Conservation (phyloP, 1,140 invertebrate species). For the Listronotus bonariensis region DNA sequence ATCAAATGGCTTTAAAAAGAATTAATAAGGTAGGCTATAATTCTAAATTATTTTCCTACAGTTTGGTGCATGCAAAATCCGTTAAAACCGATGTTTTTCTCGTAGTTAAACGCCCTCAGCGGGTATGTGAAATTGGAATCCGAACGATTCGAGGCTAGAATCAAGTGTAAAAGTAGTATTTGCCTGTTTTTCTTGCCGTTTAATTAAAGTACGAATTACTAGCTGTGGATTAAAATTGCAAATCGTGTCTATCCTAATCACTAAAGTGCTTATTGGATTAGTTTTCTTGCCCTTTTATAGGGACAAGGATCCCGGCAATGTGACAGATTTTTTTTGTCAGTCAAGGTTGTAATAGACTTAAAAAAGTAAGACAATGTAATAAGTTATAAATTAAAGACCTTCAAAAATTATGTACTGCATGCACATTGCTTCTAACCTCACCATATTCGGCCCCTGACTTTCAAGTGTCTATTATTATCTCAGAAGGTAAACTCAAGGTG, state of each 20-base stretch:
- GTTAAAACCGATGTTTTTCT: conserved; percentile 37
- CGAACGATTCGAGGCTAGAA: conserved; percentile 48
- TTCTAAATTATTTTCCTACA: conserved; percentile 27
- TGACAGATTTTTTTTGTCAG: background rate
- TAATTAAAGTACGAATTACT: conserved; percentile 5
- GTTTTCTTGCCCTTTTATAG: conserved; percentile 1
- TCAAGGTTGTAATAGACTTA: background rate
- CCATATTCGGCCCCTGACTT: conserved; percentile 50
- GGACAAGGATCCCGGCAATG: background rate
- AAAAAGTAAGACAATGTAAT: background rate
- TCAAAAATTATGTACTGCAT: conserved; percentile 6
- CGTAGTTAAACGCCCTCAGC: conserved; percentile 59
- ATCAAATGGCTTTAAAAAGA: conserved; percentile 92
- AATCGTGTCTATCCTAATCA: no score
- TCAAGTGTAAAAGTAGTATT: conserved; percentile 18
- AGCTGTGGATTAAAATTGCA: background rate
- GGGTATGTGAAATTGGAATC: conserved; percentile 57
- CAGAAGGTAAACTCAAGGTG: conserved; percentile 27
- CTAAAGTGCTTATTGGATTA: no score
- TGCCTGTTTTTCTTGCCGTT: conserved; percentile 2
- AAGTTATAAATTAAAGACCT: background rate
- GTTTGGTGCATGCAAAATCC: conserved; percentile 18
- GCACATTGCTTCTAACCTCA: conserved; percentile 47
- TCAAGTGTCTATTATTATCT: conserved; percentile 48
- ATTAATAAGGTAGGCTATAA: conserved; percentile 88